These are phyloP conservation scores for Taurulus bubalis DNA, from an alignment of 2,113 vertebrate species.

Conservation along the genomic window DNA sequence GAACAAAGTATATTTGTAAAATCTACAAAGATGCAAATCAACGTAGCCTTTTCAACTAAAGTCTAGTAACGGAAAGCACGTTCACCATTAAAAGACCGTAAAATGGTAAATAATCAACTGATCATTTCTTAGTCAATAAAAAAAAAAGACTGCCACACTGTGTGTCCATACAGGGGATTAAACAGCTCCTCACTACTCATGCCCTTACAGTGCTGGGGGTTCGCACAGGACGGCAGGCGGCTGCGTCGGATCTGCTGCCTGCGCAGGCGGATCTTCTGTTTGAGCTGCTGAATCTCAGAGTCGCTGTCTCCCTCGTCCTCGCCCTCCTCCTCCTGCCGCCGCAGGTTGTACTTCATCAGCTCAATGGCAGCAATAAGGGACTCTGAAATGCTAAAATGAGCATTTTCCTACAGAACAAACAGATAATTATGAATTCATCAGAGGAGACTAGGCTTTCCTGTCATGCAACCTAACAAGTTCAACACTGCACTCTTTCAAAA, in stretches of 20 bases:
- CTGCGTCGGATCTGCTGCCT: conserved; percentile 92
- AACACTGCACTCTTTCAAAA: not conserved
- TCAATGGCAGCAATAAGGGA: conserved; percentile 98
- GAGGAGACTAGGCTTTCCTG: not conserved
- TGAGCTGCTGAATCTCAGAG: conserved; percentile 95
- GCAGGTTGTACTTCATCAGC: conserved; percentile 98
- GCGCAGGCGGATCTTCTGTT: conserved; percentile 95
- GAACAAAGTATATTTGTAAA: not conserved
- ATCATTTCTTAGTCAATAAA: not conserved
- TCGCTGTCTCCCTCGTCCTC: conserved; percentile 94
- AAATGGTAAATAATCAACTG: not conserved
- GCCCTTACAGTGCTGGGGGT: conserved; percentile 73
- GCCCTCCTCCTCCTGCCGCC: conserved; percentile 81
- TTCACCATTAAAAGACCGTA: not conserved
- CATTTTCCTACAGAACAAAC: conserved; percentile 89
- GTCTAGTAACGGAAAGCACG: not conserved
- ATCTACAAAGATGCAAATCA: not conserved
- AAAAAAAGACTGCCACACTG: not conserved
- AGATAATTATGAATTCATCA: not conserved
- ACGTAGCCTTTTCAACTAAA: not conserved
- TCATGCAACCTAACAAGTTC: not conserved
- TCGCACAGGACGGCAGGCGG: conserved; percentile 75
- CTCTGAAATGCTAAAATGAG: conserved; percentile 98
- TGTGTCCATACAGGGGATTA: not conserved
- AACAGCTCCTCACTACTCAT: not conserved